Evolutionary conservation across 1,140 invertebrate genomes (phyloP).

Genomic region (Aradophagus sp.): DNA sequence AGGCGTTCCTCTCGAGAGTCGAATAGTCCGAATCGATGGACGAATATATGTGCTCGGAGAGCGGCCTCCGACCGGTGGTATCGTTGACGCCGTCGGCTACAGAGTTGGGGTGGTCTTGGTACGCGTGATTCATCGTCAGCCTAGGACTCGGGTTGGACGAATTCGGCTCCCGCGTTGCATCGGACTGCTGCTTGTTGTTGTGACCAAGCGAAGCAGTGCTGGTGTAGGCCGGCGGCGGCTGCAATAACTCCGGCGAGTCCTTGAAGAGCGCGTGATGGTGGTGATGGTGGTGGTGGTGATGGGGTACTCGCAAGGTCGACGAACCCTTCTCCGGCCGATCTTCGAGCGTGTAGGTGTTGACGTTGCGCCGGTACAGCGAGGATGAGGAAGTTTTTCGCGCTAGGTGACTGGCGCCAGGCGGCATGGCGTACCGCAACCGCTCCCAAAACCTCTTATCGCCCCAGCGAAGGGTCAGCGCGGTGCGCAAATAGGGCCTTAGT

Average conservation of each 20-base stretch:
- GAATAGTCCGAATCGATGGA: conserved; percentile 90
- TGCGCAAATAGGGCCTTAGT: conserved; percentile 90
- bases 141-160: conserved; percentile 64
- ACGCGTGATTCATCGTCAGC: conserved; percentile 72
- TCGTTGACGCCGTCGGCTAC: conserved; percentile 72
- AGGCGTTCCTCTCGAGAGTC: conserved; percentile 74
- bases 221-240: conserved; percentile 76
- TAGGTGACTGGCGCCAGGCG: conserved; percentile 73
- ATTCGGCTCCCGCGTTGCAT: conserved; percentile 52
- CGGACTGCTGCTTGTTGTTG: conserved; percentile 57
- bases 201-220: conserved; percentile 63
- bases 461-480: conserved; percentile 87
- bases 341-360: conserved; percentile 84
- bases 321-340: conserved; percentile 76
- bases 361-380: conserved; percentile 81
- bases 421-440: conserved; percentile 90
- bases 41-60: conserved; percentile 90
- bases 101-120: conserved; percentile 74
- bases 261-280: conserved; percentile 71
- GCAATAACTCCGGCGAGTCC: conserved; percentile 66
- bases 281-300: conserved; percentile 62
- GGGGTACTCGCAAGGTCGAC: conserved; percentile 70
- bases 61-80: conserved; percentile 79
- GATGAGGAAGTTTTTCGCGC: conserved; percentile 71
- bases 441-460: conserved; percentile 95